Conservation (phyloP, 2,797 vertebrate species). For the Gallirallus australis region DNA sequence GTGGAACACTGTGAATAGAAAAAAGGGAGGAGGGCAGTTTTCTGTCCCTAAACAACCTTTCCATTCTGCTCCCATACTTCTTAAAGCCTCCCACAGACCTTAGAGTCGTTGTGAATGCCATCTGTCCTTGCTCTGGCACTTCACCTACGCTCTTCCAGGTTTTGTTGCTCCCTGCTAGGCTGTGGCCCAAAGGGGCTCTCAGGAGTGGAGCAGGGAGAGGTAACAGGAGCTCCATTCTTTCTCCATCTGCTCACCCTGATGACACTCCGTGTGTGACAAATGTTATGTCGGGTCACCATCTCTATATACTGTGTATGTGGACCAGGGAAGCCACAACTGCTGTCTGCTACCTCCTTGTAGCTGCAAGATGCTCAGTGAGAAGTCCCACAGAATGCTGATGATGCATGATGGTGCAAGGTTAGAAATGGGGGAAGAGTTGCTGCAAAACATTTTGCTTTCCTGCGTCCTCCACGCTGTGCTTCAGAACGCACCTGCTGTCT, state of each 20-base stretch:
- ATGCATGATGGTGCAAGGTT: neutral
- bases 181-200: neutral
- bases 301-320: neutral
- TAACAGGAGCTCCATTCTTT: neutral
- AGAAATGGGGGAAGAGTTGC: too few species aligned
- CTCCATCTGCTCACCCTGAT: neutral
- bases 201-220: neutral
- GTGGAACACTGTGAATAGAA: neutral
- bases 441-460: neutral
- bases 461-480: neutral
- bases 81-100: neutral
- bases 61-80: neutral
- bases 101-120: neutral
- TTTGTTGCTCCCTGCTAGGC: neutral
- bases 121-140: neutral
- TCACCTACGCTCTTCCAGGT: neutral
- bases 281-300: neutral
- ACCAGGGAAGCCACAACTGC: neutral
- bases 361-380: fast-evolving
- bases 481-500: neutral
- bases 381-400: neutral
- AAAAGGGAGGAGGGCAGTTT: neutral
- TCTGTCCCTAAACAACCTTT: neutral
- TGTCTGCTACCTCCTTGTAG: neutral
- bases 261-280: neutral